These are phyloP conservation scores for Melanocharis versteri DNA, from an alignment of 2,113 vertebrate species.

Conservation along the genomic window DNA sequence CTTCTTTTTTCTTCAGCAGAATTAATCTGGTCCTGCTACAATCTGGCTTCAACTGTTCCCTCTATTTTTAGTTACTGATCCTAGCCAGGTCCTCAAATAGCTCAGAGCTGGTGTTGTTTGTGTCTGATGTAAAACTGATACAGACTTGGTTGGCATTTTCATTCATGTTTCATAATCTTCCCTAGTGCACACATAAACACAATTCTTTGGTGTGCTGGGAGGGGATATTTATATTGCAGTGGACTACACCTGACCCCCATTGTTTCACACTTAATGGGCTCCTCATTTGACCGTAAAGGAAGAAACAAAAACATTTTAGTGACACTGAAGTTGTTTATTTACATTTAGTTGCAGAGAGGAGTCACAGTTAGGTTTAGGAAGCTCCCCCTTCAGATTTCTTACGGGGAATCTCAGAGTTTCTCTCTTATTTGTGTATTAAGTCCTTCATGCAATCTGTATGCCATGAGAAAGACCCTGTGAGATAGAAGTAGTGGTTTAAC, in stretches of 20 bases:
- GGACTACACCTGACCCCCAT: not conserved
- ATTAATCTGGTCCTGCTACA: constrained; percentile 40
- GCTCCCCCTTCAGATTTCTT: not conserved
- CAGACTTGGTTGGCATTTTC: constrained; percentile 40
- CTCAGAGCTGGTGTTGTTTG: constrained; percentile 47
- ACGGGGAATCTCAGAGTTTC: not conserved
- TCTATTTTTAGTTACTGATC: constrained; percentile 49
- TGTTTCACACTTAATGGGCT: not conserved
- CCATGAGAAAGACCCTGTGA: not conserved
- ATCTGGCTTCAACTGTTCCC: constrained; percentile 11
- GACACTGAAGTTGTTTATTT: not conserved
- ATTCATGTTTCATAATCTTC: constrained; percentile 54
- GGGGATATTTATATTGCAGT: not conserved
- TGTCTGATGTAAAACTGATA: constrained; percentile 54
- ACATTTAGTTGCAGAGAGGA: not conserved
- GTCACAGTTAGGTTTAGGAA: not conserved
- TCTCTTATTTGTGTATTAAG: not conserved
- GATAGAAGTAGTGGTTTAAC: not conserved
- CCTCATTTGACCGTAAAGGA: not conserved
- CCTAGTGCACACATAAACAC: not conserved
- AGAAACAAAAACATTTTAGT: not conserved
- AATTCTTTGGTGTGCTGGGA: not conserved
- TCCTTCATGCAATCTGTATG: not conserved
- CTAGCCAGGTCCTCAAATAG: constrained; percentile 53
- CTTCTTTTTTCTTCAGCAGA: not conserved